Base-by-base conservation (phyloP, 2,797 vertebrate species). In the Sebastes kiyomatsui region DNA sequence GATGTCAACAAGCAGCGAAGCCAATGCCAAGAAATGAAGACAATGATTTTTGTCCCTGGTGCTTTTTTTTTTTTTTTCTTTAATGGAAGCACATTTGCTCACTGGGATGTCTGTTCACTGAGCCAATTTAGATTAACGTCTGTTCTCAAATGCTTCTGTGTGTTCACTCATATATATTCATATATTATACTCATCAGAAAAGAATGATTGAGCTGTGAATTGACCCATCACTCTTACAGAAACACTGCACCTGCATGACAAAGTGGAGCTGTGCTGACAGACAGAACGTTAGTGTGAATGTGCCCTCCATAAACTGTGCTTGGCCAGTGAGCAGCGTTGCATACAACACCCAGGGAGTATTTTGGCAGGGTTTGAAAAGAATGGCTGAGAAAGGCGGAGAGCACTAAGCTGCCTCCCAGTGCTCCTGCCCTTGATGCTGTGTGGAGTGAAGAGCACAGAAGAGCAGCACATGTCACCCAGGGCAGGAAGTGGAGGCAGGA, bases 331-430 rank as follows among this genome's bases (percentile, higher is more conserved):
- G 71, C 80, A 85, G 82, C 27, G 75, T 84, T 87, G 84, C 83
- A 80, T 82, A 65, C 75, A 68, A 79, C 70, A 75, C 67, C 80
- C 61, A 69, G 90, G 82, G 87, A 92, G 75, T 30, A 32, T 79
- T 83, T 87, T 93, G 90, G 92, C 89, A 84, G 77, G 25, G 67
- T 81, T 86, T 94, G 64, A 93, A 92, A 88, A 90, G 91, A 89
- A 77, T 32, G 77, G 82, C 71, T 75, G 71, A 93, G 88, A 89
- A 88, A 86, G 82, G 77, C 67, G 8, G 82, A 84, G 78, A 79
- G 75, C 80, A 72, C 83, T 88, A 87, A 87, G 88, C 89, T 83
- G 88, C 87, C 81, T 91, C 85, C 82, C 79, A 75, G 73, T 38
- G 87, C 83, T 88, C 55, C 81, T 91, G 88, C 83, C 90, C 88